Evolutionary conservation across 2,888 invertebrate species (phyloP).

Genomic region (Andrena praecox): DNA sequence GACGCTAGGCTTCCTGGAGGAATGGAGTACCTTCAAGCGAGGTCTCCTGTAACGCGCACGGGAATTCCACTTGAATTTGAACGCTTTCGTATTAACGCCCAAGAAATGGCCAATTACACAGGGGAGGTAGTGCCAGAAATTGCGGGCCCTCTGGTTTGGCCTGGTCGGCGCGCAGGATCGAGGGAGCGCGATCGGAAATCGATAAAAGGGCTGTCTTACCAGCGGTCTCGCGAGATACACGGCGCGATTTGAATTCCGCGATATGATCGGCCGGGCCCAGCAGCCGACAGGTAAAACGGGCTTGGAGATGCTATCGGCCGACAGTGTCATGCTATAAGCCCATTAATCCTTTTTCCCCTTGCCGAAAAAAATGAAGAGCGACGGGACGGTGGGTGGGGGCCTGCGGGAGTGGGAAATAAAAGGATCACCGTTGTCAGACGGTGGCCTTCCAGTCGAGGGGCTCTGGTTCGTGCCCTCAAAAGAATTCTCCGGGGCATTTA

Average conservation of each 20-base stretch:
- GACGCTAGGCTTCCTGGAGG: background rate
- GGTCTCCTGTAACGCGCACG: background rate
- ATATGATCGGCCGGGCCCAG: slow-evolving; percentile 74
- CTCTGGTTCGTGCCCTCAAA: slow-evolving; percentile 15
- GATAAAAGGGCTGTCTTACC: slow-evolving; percentile 66
- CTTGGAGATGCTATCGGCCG: slow-evolving; percentile 76
- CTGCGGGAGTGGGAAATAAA: slow-evolving; percentile 28
- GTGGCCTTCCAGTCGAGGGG: slow-evolving; percentile 27
- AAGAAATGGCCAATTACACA: too few relatives aligned
- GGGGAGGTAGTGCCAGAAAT: background rate
- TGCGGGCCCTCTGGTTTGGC: background rate
- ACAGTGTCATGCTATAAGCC: slow-evolving; percentile 75
- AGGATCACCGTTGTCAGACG: slow-evolving; percentile 38
- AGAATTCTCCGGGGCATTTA: slow-evolving; percentile 45
- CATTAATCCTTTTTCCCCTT: slow-evolving; percentile 76
- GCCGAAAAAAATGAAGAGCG: slow-evolving; percentile 45
- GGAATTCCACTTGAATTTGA: background rate
- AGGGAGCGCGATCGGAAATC: slow-evolving; percentile 55
- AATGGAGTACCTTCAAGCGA: background rate
- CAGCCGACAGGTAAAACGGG: slow-evolving; percentile 71
- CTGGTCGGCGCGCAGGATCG: slow-evolving; percentile 3
- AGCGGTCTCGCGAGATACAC: slow-evolving; percentile 64
- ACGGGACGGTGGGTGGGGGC: background rate
- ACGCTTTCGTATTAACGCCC: background rate
- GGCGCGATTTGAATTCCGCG: slow-evolving; percentile 75